These are phyloP conservation scores for Pelmatolapia mariae DNA, from an alignment of 2,113 vertebrate species.

Conservation along the genomic window DNA sequence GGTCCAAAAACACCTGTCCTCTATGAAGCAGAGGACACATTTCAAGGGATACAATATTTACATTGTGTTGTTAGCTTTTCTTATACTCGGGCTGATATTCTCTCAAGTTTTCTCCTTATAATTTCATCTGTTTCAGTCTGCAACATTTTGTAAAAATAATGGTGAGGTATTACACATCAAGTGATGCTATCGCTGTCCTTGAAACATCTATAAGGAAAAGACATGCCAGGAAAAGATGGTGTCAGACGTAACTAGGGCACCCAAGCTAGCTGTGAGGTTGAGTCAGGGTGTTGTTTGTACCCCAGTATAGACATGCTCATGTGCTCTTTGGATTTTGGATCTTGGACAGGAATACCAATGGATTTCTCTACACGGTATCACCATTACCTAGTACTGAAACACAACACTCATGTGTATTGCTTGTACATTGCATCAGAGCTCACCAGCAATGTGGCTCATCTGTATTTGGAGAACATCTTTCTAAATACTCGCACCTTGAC, in stretches of 20 bases:
- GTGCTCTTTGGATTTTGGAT: neutral
- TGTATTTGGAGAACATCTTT: neutral
- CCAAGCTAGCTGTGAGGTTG: neutral
- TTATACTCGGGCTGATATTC: neutral
- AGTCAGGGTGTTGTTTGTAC: neutral
- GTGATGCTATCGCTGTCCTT: neutral
- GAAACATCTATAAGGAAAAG: neutral
- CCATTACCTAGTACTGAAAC: neutral
- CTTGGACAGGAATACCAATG: neutral
- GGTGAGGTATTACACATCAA: conserved; percentile 2
- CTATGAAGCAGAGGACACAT: neutral
- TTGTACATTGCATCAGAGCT: conserved; percentile 27
- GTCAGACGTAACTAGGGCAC: conserved; percentile 16
- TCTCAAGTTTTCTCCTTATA: neutral
- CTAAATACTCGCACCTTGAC: neutral
- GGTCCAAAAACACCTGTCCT: conserved; percentile 30
- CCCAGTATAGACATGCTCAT: conserved; percentile 28
- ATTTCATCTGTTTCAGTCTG: neutral
- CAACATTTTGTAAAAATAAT: neutral
- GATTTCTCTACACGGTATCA: neutral
- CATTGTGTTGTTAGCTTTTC: neutral
- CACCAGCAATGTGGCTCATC: neutral
- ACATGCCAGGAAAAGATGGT: neutral
- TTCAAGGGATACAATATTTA: neutral
- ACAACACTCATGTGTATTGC: conserved; percentile 14